These are phyloP conservation scores for Heliothis peltigera DNA, from an alignment of 2,888 invertebrate species.

Conservation along the genomic window DNA sequence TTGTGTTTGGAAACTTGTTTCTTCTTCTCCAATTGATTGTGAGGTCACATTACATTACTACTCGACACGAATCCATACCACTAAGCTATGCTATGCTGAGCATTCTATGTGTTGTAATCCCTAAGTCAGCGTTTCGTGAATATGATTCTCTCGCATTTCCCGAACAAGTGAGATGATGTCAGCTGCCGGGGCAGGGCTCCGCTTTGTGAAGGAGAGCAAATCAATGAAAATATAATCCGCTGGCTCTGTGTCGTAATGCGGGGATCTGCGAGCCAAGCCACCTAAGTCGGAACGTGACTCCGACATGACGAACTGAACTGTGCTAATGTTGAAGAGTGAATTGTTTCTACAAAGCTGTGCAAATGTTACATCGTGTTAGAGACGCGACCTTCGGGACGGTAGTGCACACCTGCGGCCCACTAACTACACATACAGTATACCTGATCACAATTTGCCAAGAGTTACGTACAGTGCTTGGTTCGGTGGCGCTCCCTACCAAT, in stretches of 20 bases:
- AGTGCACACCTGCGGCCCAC: too few species aligned
- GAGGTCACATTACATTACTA: too few species aligned
- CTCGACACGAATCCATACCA: too few species aligned
- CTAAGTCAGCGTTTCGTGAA: slow-evolving; percentile 32
- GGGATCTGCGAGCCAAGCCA: too few species aligned
- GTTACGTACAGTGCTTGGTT: too few species aligned
- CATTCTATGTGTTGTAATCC: slow-evolving; percentile 9
- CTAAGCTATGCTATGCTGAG: too few species aligned
- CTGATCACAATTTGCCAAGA: too few species aligned
- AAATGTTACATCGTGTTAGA: too few species aligned
- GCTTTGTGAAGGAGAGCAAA: not conserved
- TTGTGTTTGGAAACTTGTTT: not conserved
- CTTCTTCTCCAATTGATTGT: too few species aligned
- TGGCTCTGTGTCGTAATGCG: not conserved
- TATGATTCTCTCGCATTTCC: slow-evolving; percentile 29
- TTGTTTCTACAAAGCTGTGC: not conserved
- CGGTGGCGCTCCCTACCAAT: too few species aligned
- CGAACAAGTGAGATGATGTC: slow-evolving; percentile 20
- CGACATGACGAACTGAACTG: not conserved
- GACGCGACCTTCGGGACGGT: too few species aligned
- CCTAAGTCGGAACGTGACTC: not conserved
- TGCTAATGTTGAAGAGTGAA: not conserved
- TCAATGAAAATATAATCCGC: slow-evolving; percentile 1
- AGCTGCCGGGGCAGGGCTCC: slow-evolving; percentile 10
- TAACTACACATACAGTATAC: too few species aligned